phyloP scores from a whole-genome alignment of 2,797 vertebrate species.

The Threskiornis aethiopicus region DNA sequence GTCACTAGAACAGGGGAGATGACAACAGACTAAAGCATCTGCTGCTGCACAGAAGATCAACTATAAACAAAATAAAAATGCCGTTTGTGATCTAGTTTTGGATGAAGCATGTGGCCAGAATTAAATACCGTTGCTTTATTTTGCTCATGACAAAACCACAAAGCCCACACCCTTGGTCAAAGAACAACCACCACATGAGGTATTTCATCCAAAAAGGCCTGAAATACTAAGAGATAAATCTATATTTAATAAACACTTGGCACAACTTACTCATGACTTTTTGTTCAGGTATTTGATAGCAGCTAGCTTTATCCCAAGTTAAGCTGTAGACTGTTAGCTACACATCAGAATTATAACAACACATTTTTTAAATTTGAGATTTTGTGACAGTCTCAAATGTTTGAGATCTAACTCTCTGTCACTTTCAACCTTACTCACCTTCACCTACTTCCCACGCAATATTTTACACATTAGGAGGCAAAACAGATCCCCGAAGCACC shows the following conservation, averaged over 20 bases:
- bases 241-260: background rate
- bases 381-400: background rate
- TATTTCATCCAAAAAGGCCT: background rate
- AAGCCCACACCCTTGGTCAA: background rate
- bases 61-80: background rate
- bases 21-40: slow-evolving; percentile 38
- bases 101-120: background rate
- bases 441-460: background rate
- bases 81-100: background rate
- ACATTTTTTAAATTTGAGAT: background rate
- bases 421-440: slow-evolving; percentile 5
- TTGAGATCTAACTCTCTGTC: background rate
- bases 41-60: background rate
- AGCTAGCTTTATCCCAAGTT: background rate
- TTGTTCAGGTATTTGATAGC: background rate
- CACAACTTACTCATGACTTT: background rate
- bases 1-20: slow-evolving; percentile 7
- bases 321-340: background rate
- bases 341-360: background rate
- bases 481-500: background rate
- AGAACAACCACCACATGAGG: background rate
- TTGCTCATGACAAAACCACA: background rate
- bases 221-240: background rate
- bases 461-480: background rate
- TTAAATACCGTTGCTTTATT: background rate